Percentiles rank a stretch among this genome's conserved stretches.
These are phyloP conservation scores for Oreamnos americanus DNA, from an alignment of 2,113 vertebrate species.

Conservation along the genomic window DNA sequence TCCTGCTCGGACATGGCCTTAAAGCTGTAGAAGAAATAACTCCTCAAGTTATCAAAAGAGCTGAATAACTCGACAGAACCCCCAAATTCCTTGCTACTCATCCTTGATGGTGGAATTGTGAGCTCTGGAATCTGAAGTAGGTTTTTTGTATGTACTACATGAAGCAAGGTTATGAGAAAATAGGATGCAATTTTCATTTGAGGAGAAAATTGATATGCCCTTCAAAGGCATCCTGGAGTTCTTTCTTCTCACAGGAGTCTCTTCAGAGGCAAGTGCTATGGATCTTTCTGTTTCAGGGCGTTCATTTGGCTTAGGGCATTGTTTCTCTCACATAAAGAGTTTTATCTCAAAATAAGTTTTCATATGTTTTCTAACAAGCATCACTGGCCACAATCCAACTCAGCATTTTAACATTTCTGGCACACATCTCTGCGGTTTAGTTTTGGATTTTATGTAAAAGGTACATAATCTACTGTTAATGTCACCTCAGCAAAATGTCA, in stretches of 20 bases:
- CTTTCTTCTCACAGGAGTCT: background rate
- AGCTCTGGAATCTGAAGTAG: background rate
- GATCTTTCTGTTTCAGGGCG: background rate
- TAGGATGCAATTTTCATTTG: background rate
- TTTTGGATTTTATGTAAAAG: background rate
- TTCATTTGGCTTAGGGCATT: background rate
- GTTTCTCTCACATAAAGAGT: background rate
- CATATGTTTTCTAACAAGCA: background rate
- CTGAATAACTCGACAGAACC: background rate
- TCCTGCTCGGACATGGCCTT: background rate
- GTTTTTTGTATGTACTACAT: background rate
- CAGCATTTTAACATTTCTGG: background rate
- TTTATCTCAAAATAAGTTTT: background rate
- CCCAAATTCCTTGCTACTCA: background rate
- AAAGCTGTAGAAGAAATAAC: background rate
- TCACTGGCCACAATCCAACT: background rate
- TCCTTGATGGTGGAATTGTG: background rate
- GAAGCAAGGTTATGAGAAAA: background rate
- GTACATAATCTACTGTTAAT: background rate
- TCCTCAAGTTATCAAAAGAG: background rate
- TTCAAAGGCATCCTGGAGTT: background rate
- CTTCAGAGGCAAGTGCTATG: background rate
- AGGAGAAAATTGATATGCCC: background rate
- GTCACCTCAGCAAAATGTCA: background rate
- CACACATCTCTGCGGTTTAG: background rate